These are phyloP conservation scores for Synergus umbraculus DNA, from an alignment of 2,888 invertebrate genomes.

Conservation along the genomic window DNA sequence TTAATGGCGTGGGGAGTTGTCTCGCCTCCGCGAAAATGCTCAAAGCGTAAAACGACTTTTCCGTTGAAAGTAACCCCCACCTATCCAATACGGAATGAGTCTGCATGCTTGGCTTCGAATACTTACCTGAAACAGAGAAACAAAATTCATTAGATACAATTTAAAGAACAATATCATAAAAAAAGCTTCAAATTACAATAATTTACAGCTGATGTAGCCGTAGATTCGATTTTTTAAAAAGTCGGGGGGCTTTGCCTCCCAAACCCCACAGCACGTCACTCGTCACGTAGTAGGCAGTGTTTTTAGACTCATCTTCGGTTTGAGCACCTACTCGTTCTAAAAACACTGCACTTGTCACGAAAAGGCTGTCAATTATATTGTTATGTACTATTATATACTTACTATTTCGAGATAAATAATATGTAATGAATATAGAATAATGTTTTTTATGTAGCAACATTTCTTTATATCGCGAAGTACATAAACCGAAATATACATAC, in stretches of 20 bases:
- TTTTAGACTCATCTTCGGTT: no score
- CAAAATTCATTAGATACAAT: constrained; percentile 21
- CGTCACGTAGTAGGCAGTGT: no score
- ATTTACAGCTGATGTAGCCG: not conserved
- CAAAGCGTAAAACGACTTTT: constrained; percentile 37
- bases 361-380: no score
- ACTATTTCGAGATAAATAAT: not conserved
- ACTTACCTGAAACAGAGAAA: constrained; percentile 30
- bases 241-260: no score
- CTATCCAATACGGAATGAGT: constrained; percentile 3
- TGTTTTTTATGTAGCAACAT: constrained; percentile 9
- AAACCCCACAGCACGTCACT: no score
- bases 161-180: constrained; percentile 1
- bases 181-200: not conserved
- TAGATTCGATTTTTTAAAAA: no score
- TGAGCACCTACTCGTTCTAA: no score
- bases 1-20: constrained; percentile 57
- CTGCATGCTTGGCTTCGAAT: not conserved
- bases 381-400: no score
- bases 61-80: constrained; percentile 6
- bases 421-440: constrained; percentile 7
- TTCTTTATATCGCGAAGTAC: not conserved
- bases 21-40: constrained; percentile 59
- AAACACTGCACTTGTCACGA: no score
- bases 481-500: constrained; percentile 17